phyloP scores from a whole-genome alignment of 2,113 vertebrate genomes.

The Pelmatolapia mariae region DNA sequence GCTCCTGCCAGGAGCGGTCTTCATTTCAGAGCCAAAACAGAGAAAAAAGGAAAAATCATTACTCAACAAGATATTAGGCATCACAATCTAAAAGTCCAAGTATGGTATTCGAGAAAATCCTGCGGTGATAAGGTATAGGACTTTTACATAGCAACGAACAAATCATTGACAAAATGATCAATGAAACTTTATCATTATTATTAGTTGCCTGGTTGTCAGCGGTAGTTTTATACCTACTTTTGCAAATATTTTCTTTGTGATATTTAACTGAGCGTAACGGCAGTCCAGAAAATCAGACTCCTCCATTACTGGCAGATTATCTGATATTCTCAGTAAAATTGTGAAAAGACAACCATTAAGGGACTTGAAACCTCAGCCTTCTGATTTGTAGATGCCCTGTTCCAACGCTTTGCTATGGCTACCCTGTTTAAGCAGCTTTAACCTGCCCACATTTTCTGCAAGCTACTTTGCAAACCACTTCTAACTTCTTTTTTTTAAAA shows the following conservation, averaged over 20 bases:
- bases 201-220: neutral
- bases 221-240: neutral
- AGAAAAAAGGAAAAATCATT: rapidly evolving
- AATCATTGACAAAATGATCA: neutral
- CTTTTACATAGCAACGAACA: neutral
- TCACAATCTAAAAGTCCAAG: neutral
- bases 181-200: neutral
- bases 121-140: neutral
- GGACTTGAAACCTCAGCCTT: neutral
- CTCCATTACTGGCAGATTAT: neutral
- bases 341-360: neutral
- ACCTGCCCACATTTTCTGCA: neutral
- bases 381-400: neutral
- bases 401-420: neutral
- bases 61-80: neutral
- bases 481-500: neutral
- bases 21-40: neutral
- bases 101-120: neutral
- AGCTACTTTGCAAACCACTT: neutral
- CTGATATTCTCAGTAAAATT: neutral
- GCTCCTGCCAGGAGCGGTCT: neutral
- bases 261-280: rapidly evolving
- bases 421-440: neutral
- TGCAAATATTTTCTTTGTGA: neutral
- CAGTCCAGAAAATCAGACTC: neutral